These are phyloP conservation scores for Empis livida DNA, from an alignment of 2,888 invertebrate species.

Conservation along the genomic window DNA sequence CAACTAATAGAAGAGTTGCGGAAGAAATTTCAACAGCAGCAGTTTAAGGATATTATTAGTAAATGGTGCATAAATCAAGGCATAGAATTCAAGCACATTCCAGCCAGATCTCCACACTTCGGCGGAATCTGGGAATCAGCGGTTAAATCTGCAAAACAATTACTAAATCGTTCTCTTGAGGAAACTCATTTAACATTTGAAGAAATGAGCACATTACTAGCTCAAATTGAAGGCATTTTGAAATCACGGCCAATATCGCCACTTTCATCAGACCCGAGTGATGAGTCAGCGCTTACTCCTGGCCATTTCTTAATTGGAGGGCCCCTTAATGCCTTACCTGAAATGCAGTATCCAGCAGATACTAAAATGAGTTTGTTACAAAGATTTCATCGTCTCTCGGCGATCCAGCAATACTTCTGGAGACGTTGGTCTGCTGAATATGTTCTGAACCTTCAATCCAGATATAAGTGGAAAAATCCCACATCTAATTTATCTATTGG, in stretches of 20 bases:
- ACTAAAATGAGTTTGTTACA: not conserved
- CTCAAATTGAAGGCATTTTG: not conserved
- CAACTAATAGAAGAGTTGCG: slow-evolving; percentile 11
- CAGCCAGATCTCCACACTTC: slow-evolving; percentile 12
- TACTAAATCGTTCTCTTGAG: too few relatives aligned
- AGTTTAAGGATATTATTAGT: slow-evolving; percentile 2
- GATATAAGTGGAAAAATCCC: not conserved
- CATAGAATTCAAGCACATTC: slow-evolving; percentile 5
- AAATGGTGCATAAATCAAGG: slow-evolving; percentile 5
- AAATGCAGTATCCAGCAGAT: not conserved
- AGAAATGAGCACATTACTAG: slow-evolving; percentile 4
- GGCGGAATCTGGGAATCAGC: slow-evolving; percentile 11
- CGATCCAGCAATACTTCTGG: not conserved
- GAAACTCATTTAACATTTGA: slow-evolving; percentile 4
- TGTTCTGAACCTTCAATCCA: not conserved
- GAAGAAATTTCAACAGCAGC: slow-evolving; percentile 6
- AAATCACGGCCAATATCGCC: not conserved
- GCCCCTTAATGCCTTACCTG: slow-evolving; percentile 2
- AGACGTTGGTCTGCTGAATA: not conserved
- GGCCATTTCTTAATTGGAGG: slow-evolving; percentile 8
- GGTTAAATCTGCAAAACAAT: too few relatives aligned
- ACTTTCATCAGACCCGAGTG: slow-evolving; percentile 3
- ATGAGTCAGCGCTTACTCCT: slow-evolving; percentile 6
- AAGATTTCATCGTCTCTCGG: not conserved
- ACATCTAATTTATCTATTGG: not conserved